phyloP scores from a whole-genome alignment of 2,797 vertebrate genomes.

The Leptatherina wallacei region DNA sequence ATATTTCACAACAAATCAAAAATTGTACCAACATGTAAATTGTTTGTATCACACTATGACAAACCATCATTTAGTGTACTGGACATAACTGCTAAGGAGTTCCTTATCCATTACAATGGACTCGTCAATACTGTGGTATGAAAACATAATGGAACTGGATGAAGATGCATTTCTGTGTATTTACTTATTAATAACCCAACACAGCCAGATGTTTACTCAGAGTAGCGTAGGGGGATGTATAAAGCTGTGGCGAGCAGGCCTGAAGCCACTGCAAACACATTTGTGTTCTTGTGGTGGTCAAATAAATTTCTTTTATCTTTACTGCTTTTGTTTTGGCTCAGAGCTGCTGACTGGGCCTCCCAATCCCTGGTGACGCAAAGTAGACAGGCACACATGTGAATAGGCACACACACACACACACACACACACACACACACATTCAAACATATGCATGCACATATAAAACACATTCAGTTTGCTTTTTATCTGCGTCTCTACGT shows the following conservation, averaged over 20 bases:
- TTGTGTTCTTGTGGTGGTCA: conserved; percentile 62
- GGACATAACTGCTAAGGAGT: background rate
- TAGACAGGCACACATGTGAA: conserved; percentile 42
- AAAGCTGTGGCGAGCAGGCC: conserved; percentile 37
- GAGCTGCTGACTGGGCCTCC: conserved; percentile 64
- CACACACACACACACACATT: conserved; percentile 31
- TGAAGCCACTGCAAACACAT: conserved; percentile 61
- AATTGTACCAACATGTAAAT: background rate
- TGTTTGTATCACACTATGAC: background rate
- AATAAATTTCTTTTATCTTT: conserved; percentile 75
- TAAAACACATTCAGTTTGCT: conserved; percentile 38
- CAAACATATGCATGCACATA: conserved; percentile 9
- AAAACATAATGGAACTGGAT: background rate
- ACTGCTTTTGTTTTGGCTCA: conserved; percentile 68
- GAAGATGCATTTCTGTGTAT: conserved; percentile 38
- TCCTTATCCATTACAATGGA: background rate
- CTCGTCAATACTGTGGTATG: background rate
- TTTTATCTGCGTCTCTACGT: conserved; percentile 43
- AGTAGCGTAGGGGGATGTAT: conserved; percentile 33
- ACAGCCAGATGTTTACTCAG: conserved; percentile 60
- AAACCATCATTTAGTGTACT: background rate
- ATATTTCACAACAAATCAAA: no score
- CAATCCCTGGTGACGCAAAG: conserved; percentile 63
- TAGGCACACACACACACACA: conserved; percentile 15
- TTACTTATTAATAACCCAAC: conserved; percentile 57